Percentiles rank a stretch among this genome's conserved stretches.
Evolutionary conservation across 2,113 vertebrate species (phyloP).

Genomic region (Thamnophis sirtalis): DNA sequence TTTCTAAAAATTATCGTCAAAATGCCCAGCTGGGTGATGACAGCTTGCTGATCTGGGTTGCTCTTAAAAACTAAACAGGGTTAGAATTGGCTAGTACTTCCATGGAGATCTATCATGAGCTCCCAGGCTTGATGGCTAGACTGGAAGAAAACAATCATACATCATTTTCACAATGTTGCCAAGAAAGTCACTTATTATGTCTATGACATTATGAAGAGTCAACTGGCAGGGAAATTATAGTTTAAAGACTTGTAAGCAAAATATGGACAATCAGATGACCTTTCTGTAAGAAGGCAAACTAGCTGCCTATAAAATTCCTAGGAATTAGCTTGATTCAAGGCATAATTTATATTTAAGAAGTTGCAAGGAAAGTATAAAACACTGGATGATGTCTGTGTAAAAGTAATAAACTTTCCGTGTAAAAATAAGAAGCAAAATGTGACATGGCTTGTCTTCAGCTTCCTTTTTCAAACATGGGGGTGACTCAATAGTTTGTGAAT

Average conservation of each 20-base stretch:
- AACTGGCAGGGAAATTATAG: background rate
- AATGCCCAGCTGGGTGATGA: background rate
- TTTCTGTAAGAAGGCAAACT: background rate
- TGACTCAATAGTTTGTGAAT: background rate
- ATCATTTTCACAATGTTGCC: background rate
- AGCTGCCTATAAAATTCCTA: background rate
- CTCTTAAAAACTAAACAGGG: background rate
- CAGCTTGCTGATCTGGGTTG: background rate
- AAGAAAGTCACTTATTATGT: background rate
- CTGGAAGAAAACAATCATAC: background rate
- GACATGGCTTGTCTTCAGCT: background rate
- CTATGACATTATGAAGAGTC: background rate
- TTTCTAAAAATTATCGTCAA: background rate
- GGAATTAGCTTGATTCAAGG: background rate
- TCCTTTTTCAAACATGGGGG: background rate
- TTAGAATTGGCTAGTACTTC: background rate
- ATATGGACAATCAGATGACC: background rate
- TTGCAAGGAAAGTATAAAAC: background rate
- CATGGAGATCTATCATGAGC: background rate
- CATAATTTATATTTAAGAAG: background rate
- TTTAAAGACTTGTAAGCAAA: background rate
- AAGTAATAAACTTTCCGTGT: background rate
- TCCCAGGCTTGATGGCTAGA: background rate
- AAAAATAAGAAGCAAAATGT: background rate
- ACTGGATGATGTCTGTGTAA: background rate